Percentiles rank a stretch among this genome's conserved stretches.
Conservation (phyloP, 2,797 vertebrate genomes). For the Antennarius maculatus region DNA sequence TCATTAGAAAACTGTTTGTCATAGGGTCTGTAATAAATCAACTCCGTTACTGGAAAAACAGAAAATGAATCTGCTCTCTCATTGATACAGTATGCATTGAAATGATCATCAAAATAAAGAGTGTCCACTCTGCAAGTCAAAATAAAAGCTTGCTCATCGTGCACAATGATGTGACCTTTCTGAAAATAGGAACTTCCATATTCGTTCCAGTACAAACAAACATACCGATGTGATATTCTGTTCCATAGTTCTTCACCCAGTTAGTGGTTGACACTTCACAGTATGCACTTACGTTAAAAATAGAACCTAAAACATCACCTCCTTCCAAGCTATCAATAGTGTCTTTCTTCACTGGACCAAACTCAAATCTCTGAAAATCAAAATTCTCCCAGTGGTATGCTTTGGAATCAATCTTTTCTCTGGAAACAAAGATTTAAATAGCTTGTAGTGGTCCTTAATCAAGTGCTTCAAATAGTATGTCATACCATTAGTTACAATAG, state of each 20-base stretch:
- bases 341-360: constrained; percentile 4
- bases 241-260: too few species aligned
- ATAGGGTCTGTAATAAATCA: constrained; percentile 26
- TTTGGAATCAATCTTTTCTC: neutral
- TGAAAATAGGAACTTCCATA: constrained; percentile 11
- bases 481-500: constrained; percentile 6
- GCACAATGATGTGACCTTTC: constrained; percentile 7
- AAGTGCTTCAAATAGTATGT: constrained; percentile 31
- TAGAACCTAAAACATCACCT: constrained; percentile 9
- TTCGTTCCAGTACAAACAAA: constrained; percentile 28
- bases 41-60: constrained; percentile 7
- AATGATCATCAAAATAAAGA: constrained; percentile 32
- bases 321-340: constrained; percentile 9
- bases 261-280: constrained; percentile 29
- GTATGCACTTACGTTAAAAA: constrained; percentile 20
- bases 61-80: constrained; percentile 21
- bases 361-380: constrained; percentile 26
- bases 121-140: constrained; percentile 18
- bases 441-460: constrained; percentile 15
- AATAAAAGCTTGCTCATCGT: constrained; percentile 22
- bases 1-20: constrained; percentile 7
- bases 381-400: constrained; percentile 34
- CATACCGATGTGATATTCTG: constrained; percentile 14
- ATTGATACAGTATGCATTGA: constrained; percentile 2
- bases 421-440: neutral